These are phyloP conservation scores for Botrylloides violaceus DNA, from an alignment of 23 tunicate species.

Conservation along the genomic window DNA sequence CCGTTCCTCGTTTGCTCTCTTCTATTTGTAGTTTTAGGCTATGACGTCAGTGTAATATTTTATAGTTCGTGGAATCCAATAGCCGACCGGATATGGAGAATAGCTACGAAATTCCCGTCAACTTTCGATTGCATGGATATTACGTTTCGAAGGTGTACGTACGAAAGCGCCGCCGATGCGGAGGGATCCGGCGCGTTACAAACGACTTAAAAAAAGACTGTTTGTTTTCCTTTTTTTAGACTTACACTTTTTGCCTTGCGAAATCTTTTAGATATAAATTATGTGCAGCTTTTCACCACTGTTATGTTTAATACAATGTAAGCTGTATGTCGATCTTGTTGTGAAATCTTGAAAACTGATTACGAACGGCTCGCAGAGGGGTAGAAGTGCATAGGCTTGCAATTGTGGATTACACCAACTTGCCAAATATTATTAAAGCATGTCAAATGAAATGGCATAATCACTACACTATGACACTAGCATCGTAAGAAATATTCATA, in stretches of 20 bases:
- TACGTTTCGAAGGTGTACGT: not conserved
- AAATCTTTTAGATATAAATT: not conserved
- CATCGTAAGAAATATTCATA: no score
- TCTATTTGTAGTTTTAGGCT: not conserved
- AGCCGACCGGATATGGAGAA: not conserved
- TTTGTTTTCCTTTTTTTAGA: not conserved
- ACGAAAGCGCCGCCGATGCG: not conserved
- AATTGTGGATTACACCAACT: no score
- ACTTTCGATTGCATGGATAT: not conserved
- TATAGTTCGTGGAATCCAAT: slow-evolving; percentile 9
- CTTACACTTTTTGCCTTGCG: not conserved
- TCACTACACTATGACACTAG: no score
- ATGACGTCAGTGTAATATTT: not conserved
- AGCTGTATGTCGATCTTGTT: no score
- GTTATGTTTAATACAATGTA: not conserved
- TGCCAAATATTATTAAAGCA: no score
- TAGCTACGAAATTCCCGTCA: slow-evolving; percentile 4
- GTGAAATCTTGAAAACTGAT: no score
- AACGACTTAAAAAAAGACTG: not conserved
- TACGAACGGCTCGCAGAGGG: no score
- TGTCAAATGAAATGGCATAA: no score
- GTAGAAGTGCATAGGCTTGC: no score
- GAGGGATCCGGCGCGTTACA: not conserved
- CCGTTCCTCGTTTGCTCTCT: no score
- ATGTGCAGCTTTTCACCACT: not conserved